A percentile compares a stretch with the other conserved stretches of the same genome.
phyloP scores from a whole-genome alignment of 2,797 vertebrate genomes.

The Vipera latastei region DNA sequence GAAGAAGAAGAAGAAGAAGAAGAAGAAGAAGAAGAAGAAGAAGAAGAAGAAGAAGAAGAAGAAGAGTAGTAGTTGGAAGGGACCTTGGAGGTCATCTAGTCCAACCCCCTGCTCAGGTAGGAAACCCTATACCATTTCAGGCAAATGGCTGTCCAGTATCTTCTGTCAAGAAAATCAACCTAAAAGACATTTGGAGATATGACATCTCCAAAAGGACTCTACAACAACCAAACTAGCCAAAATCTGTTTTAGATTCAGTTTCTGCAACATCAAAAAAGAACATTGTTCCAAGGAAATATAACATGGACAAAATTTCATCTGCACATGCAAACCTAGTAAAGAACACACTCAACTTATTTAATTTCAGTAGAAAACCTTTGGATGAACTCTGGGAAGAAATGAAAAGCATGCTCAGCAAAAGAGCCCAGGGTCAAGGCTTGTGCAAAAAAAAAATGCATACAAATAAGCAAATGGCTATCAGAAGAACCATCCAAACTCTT shows the following conservation, averaged over 20 bases:
- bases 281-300: not conserved
- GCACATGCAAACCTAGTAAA: not conserved
- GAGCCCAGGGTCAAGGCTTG: not conserved
- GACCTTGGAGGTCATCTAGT: too few relatives aligned
- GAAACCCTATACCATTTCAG: too few relatives aligned
- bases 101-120: too few relatives aligned
- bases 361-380: not conserved
- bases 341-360: not conserved
- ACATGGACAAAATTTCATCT: not conserved
- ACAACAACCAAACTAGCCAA: not conserved
- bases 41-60: too few relatives aligned
- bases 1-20: too few relatives aligned
- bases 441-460: not conserved
- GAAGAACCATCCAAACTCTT: not conserved
- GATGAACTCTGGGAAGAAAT: not conserved
- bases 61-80: too few relatives aligned
- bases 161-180: not conserved
- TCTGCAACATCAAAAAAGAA: not conserved
- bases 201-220: not conserved
- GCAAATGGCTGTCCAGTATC: too few relatives aligned
- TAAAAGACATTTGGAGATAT: not conserved
- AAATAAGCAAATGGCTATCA: not conserved
- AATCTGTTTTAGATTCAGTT: not conserved
- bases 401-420: not conserved
- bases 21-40: too few relatives aligned